Conservation (phyloP, 1,140 invertebrate genomes). For the Ctenoplectra terminalis region DNA sequence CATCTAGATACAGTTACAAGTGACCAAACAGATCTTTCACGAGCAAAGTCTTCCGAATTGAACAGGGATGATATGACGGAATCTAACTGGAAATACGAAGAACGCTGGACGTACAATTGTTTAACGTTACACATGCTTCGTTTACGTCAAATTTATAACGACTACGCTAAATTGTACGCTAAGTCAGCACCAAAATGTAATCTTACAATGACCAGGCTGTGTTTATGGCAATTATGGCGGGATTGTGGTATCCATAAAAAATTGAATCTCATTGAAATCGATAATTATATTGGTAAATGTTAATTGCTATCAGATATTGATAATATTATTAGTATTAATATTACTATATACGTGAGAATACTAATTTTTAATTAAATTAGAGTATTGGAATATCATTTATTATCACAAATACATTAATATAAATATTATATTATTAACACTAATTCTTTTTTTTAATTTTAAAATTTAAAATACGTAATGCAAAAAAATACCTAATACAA, state of each 20-base stretch:
- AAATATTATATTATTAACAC: not conserved
- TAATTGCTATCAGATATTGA: not conserved
- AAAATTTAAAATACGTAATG: too few species aligned
- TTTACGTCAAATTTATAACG: constrained; percentile 81
- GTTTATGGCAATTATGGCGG: constrained; percentile 85
- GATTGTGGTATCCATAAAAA: constrained; percentile 82
- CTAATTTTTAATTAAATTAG: not conserved
- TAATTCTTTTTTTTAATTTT: too few species aligned
- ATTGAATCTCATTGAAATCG: constrained; percentile 82
- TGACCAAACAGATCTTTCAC: not conserved
- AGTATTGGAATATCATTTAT: not conserved
- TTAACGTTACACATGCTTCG: constrained; percentile 80
- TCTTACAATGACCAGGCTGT: constrained; percentile 82
- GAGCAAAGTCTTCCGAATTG: not conserved
- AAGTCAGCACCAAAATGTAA: constrained; percentile 62
- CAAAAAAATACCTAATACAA: too few species aligned
- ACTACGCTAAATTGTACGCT: constrained; percentile 82
- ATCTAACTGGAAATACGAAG: constrained; percentile 66
- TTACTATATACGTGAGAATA: too few species aligned
- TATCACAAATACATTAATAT: not conserved
- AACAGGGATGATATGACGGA: not conserved
- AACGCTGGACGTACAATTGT: constrained; percentile 76
- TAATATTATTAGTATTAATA: not conserved
- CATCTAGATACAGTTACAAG: not conserved
- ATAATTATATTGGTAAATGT: constrained; percentile 70